Evolutionary conservation across 2,888 invertebrate species (phyloP), one percentile per base, ranked within the genome.

Genomic region (Rhogogaster chlorosoma): DNA sequence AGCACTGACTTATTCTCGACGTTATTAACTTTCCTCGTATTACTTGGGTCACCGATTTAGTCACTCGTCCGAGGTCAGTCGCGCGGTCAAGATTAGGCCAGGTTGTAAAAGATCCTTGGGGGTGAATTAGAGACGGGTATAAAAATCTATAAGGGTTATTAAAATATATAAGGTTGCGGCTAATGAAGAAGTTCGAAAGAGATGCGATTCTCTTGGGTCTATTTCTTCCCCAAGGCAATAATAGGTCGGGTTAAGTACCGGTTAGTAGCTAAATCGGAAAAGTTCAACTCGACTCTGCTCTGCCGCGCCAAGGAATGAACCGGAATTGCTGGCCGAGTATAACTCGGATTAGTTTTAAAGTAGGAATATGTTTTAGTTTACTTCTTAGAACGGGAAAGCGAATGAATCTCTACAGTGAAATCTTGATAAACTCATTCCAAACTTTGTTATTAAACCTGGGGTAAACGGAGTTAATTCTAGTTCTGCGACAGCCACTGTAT

Each of bases 301-400:
- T 7, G 9, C 36, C 75, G 84, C 70, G 42, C 75, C 22, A 36
- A 32, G 15, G 49, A 49, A 22, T 42, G 42, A 57, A 61, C 38
- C 36, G 22, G 86, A 82, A 84, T 86, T 86, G 77, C 85, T 70
- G 84, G 84, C 86, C 84, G 87, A 89, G 84, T 86, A 85, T 86
- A 89, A 88, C 88, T 89, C 86, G 87, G 87, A 89, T 89, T 88
- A 89, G 87, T 89, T 89, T 85, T 86, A 87, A 89, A 89, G 88
- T 89, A 88, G 87, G 88, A 89, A 89, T 90, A 89, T 89, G 87
- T 88, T 89, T 88, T 85, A 86, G 86, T 88, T 88, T 88, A 88
- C 87, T 88, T 77, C 61, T 61, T 12, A 22, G 26, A 29, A 22
- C 12, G 29, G 29, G 57, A 57, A 70, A 38, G 84, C 86, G 86